These are phyloP conservation scores for Danio kyathit DNA, from an alignment of 2,797 vertebrate species.

Conservation along the genomic window DNA sequence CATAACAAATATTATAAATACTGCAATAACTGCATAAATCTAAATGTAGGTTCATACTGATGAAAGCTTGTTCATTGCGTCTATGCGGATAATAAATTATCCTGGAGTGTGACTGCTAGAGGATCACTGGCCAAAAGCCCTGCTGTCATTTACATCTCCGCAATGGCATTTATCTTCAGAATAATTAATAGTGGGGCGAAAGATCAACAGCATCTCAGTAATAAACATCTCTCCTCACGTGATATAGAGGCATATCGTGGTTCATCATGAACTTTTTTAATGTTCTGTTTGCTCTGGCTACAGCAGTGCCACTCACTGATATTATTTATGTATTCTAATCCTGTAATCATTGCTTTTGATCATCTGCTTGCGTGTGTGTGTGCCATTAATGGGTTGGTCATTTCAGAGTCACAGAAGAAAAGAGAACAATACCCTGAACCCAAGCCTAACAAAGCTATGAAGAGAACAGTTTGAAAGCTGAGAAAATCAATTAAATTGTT, in stretches of 20 bases:
- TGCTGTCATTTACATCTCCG: constrained; percentile 27
- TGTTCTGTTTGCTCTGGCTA: constrained; percentile 9
- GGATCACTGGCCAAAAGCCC: constrained; percentile 28
- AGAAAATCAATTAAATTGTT: constrained; percentile 46
- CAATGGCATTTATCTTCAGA: constrained; percentile 18
- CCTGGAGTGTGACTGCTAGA: constrained; percentile 1
- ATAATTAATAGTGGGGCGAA: constrained; percentile 10
- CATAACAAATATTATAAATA: not conserved
- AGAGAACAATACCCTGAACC: constrained; percentile 22
- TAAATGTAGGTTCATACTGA: not conserved
- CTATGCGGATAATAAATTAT: not conserved
- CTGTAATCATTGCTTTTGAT: constrained; percentile 37
- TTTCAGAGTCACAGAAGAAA: constrained; percentile 31
- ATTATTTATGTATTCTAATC: constrained; percentile 18
- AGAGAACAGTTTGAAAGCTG: constrained; percentile 28
- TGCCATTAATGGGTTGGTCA: not conserved
- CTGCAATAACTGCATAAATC: not conserved
- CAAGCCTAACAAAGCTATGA: constrained; percentile 36
- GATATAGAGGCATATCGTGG: constrained; percentile 25
- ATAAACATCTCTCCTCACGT: constrained; percentile 29
- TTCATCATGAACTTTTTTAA: constrained; percentile 12
- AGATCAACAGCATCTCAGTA: not conserved
- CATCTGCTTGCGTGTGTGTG: constrained; percentile 7
- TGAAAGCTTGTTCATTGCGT: not conserved
- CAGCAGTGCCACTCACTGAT: not conserved